Evolutionary conservation across 2,113 vertebrate genomes (phyloP), one percentile per base, ranked within the genome.

Genomic region (Chloropsis cyanopogon): DNA sequence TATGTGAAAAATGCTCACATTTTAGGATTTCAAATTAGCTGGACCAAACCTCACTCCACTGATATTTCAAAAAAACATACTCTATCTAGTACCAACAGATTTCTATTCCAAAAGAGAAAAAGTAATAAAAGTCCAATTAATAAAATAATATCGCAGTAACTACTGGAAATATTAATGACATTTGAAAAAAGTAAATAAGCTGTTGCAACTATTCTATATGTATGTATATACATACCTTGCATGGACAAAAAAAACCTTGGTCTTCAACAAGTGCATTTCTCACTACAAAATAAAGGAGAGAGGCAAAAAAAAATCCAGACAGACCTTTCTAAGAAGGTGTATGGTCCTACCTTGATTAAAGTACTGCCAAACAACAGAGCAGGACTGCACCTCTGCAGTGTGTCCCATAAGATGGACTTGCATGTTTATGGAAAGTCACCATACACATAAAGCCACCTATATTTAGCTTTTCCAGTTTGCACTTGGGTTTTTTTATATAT

Each of bases 341-440:
- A 26, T 28, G 31, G n/a, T 31, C 39, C 35, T 57, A 39, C 13
- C 26, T 26, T 29, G 14, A 44, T 72, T 49, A 60, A 52, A 75
- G 31, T 11, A 63, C 31, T 46, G 28, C 35, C 75, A n/a, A 70
- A 61, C 28, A 89, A 69, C 22, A 84, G 54, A 57, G 52, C 20
- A 53, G 19, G 29, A 50, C 41, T 68, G 14, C 13, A 87, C 0
- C 9, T 79, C 33, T 29, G 42, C 35, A 79, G 22, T 3, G 22
- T 29, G 35, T 26, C 11, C 42, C 2, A 0, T 14, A 56, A 37
- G 14, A 69, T 5, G 29, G 71, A 69, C 39, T 63, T 1, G 0
- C 6, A 47, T 7, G 15, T 33, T 29, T 9, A 37, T 14, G 28
- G 49, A 44, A 88, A 64, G n/a, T 21, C 50, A 54, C 25, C 13